Percentiles rank a stretch among this genome's conserved stretches.
phyloP scores from a whole-genome alignment of 2,113 vertebrate species.

The Mellivora capensis region DNA sequence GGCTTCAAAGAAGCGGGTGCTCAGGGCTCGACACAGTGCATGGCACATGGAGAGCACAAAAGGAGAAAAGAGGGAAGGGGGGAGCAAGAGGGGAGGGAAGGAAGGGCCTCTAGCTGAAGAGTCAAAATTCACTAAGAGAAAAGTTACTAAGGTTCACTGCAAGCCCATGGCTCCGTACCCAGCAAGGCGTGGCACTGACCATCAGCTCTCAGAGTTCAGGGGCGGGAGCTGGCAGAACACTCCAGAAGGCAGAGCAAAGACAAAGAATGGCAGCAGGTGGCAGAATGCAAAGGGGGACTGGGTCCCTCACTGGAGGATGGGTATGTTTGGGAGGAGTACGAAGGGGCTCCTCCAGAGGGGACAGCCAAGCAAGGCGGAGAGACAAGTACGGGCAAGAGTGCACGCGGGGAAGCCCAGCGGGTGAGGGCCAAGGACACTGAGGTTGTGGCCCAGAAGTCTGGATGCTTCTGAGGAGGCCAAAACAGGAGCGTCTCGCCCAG shows the following conservation, averaged over 20 bases:
- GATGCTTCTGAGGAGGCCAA: background rate
- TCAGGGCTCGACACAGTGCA: background rate
- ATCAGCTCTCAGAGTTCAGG: background rate
- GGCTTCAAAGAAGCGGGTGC: background rate
- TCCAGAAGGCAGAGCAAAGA: too few species aligned
- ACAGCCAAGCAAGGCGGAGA: background rate
- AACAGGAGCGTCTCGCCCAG: background rate
- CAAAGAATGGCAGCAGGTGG: background rate
- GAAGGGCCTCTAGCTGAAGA: background rate
- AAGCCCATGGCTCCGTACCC: background rate
- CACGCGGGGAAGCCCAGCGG: fast-evolving
- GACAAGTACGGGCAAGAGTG: background rate
- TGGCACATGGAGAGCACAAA: background rate
- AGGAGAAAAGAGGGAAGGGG: fast-evolving
- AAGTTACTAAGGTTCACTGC: background rate
- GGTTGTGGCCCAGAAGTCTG: background rate
- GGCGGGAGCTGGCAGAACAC: background rate
- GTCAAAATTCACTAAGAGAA: background rate
- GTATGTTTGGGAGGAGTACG: background rate
- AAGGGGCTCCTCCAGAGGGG: too few species aligned
- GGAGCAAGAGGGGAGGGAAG: fast-evolving
- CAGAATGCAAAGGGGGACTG: background rate
- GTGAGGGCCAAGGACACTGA: background rate
- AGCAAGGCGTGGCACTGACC: fast-evolving
- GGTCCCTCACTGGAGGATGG: background rate